phyloP scores from a whole-genome alignment of 2,888 invertebrate genomes.

The Acholoe squamosa region DNA sequence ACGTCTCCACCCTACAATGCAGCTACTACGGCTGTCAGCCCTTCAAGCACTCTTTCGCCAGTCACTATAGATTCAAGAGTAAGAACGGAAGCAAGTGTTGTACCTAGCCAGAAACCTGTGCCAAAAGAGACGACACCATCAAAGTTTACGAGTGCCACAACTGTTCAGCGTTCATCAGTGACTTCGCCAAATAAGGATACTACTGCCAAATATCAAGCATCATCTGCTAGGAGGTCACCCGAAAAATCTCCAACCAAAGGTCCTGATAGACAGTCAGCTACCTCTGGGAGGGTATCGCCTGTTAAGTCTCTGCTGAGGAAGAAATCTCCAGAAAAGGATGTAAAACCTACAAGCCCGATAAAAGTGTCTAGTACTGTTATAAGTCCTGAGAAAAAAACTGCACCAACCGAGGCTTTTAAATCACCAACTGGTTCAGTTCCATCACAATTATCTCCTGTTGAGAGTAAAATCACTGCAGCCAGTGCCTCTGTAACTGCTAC shows the following conservation, averaged over 20 bases:
- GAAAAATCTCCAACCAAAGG: background rate
- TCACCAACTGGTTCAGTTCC: background rate
- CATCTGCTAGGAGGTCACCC: slow-evolving; percentile 5
- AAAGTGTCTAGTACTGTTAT: background rate
- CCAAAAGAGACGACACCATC: background rate
- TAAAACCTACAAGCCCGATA: background rate
- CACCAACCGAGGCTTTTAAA: background rate
- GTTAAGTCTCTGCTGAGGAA: slow-evolving; percentile 23
- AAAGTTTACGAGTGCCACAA: slow-evolving; percentile 2
- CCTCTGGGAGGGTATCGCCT: slow-evolving; percentile 47
- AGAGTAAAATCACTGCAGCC: background rate
- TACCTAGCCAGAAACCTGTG: background rate
- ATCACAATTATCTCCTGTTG: background rate
- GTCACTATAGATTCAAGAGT: background rate
- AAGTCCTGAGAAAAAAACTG: slow-evolving; percentile 17
- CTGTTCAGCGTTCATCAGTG: background rate
- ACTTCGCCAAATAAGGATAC: background rate
- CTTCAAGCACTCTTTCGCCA: slow-evolving; percentile 47
- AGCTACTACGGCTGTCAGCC: background rate
- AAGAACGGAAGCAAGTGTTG: background rate
- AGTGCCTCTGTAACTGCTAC: background rate
- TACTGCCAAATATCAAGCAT: slow-evolving; percentile 11
- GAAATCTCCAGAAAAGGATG: slow-evolving; percentile 46
- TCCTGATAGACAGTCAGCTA: background rate
- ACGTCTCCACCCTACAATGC: background rate